phyloP scores from a whole-genome alignment of 1,140 invertebrate species.

The Leguminivora glycinivorella region DNA sequence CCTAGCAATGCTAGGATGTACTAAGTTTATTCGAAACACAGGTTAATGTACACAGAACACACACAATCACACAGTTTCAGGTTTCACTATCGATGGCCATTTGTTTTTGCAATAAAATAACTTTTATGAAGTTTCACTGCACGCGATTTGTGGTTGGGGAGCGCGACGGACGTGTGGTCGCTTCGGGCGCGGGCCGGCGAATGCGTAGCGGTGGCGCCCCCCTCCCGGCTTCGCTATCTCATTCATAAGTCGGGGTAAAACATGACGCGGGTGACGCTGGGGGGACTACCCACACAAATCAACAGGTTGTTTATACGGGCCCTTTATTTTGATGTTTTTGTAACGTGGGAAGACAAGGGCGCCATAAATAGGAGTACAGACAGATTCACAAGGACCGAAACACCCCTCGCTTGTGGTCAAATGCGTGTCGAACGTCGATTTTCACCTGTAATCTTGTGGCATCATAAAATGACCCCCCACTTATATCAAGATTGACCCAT shows the following conservation, averaged over 20 bases:
- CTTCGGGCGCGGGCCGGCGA: slow-evolving; percentile 58
- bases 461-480: too few relatives aligned
- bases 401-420: too few relatives aligned
- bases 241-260: slow-evolving; percentile 72
- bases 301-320: slow-evolving; percentile 44
- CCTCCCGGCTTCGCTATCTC: slow-evolving; percentile 46
- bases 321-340: slow-evolving; percentile 39
- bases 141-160: slow-evolving; percentile 61
- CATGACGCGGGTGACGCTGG: slow-evolving; percentile 37
- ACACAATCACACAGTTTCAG: slow-evolving; percentile 61
- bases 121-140: slow-evolving; percentile 67
- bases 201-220: slow-evolving; percentile 50
- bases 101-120: slow-evolving; percentile 60
- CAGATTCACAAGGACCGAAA: too few relatives aligned
- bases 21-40: slow-evolving; percentile 44
- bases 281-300: slow-evolving; percentile 48
- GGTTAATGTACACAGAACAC: slow-evolving; percentile 57
- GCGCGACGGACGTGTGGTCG: slow-evolving; percentile 44
- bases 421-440: too few relatives aligned
- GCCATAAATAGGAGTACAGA: background rate
- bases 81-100: slow-evolving; percentile 72
- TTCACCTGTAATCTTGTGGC: too few relatives aligned
- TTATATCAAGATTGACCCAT: too few relatives aligned
- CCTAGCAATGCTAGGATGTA: too few relatives aligned
- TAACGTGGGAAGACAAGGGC: slow-evolving; percentile 36